Percentiles rank a stretch among this genome's conserved stretches.
Evolutionary conservation across 2,888 invertebrate species (phyloP).

Genomic region (Boloria euphrosyne): DNA sequence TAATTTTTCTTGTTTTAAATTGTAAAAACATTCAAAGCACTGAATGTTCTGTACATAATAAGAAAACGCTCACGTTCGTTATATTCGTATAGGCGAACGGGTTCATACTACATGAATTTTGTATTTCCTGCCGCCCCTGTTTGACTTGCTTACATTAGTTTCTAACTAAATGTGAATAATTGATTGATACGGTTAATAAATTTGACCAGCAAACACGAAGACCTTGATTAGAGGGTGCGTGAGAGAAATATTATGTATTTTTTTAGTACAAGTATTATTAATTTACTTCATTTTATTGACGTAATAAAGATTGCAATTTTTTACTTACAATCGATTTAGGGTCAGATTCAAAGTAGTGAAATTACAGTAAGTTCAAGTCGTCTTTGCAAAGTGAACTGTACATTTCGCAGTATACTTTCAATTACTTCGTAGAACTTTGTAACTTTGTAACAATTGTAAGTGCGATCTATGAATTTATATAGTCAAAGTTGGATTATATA

Average conservation of each 20-base stretch:
- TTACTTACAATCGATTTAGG: too few species aligned
- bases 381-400: too few species aligned
- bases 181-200: constrained; percentile 39
- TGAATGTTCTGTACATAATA: constrained; percentile 5
- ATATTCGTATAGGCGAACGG: constrained; percentile 51
- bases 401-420: too few species aligned
- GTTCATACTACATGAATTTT: constrained; percentile 58
- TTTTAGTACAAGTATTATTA: background rate
- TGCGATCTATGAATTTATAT: too few species aligned
- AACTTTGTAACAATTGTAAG: too few species aligned
- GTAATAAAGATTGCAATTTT: too few species aligned
- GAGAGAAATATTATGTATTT: background rate
- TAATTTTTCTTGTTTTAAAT: background rate
- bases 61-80: constrained; percentile 44
- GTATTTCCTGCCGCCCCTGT: constrained; percentile 49
- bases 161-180: constrained; percentile 44
- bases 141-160: constrained; percentile 52
- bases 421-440: too few species aligned
- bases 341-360: too few species aligned
- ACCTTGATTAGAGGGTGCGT: constrained; percentile 30
- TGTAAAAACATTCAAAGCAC: background rate
- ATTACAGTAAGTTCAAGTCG: too few species aligned
- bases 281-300: too few species aligned
- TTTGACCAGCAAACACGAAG: constrained; percentile 29
- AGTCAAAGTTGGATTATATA: too few species aligned